Base-by-base conservation (phyloP, 1,140 invertebrate genomes). In the Brachystomella parvula region DNA sequence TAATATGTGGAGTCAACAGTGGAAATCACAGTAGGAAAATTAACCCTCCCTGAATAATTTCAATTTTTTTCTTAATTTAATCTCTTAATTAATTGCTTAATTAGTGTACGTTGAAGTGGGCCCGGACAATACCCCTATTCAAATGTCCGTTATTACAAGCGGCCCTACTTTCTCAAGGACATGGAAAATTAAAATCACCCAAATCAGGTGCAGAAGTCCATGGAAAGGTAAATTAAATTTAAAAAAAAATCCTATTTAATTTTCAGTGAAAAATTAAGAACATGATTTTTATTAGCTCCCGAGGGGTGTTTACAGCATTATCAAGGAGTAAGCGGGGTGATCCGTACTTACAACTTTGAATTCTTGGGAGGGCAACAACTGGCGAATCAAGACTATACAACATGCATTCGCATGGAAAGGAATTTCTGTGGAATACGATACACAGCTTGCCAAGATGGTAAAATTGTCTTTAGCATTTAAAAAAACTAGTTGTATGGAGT, bases 401-500 rank as follows among this genome's bases (percentile, higher is more conserved):
- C 90, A 59, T 94, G 91, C 75, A 83, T 93, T 24, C 78, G 91
- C 31, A 87, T 86, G 67, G 91, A 93, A 75, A 83, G 87, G 66
- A 93, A 92, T 75, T 94, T 93, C 75, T 93, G 90, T 72, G 87
- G 89, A 1, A 89, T 94, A 53, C 89, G 90, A 67, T 92, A 92
- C 72, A 85, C 84, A 31, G 81, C 85, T 6, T 91, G 89, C 74
- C 75, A 82, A 2, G 86, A 89, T 74, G 78, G 49, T 53, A 53
- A 53, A n/a, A n/a, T n/a, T n/a, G n/a, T n/a, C n/a, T n/a, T n/a
- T n/a, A n/a, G n/a, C n/a, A n/a, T n/a, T n/a, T n/a, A n/a, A n/a
- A n/a, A n/a, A n/a, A n/a, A n/a, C n/a, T n/a, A n/a, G n/a, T n/a
- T n/a, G n/a, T n/a, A n/a, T n/a, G n/a, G n/a, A n/a, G n/a, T n/a